Conservation (phyloP, 2,888 invertebrate genomes). For the Chaetoderma sp. region DNA sequence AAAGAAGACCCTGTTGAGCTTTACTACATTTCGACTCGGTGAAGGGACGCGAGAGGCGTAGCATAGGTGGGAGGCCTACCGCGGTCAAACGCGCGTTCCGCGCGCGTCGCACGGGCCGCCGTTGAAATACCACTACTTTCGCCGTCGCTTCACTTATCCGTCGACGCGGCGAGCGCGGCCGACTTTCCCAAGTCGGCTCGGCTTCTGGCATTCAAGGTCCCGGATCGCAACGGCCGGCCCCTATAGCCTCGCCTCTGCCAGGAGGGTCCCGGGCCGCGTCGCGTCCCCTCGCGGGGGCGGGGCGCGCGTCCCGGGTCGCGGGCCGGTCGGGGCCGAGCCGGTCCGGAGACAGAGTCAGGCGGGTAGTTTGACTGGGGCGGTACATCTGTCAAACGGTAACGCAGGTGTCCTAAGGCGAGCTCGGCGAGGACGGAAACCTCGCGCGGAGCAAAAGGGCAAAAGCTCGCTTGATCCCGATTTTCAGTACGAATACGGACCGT, state of each 20-base stretch:
- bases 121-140: slow-evolving; percentile 73
- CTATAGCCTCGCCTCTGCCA: slow-evolving; percentile 74
- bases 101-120: too few species aligned
- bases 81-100: too few species aligned
- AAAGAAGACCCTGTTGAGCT: slow-evolving; percentile 78
- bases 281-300: too few species aligned
- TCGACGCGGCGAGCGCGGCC: slow-evolving; percentile 36
- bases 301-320: slow-evolving; percentile 66
- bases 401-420: slow-evolving; percentile 75
- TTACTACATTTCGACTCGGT: slow-evolving; percentile 77
- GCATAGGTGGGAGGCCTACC: slow-evolving; percentile 73
- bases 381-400: slow-evolving; percentile 78
- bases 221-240: too few species aligned
- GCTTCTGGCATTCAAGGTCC: too few species aligned
- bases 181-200: slow-evolving; percentile 72
- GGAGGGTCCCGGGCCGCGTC: slow-evolving; percentile 66
- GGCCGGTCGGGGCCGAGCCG: slow-evolving; percentile 71
- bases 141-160: slow-evolving; percentile 40
- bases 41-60: slow-evolving; percentile 77
- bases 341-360: slow-evolving; percentile 75
- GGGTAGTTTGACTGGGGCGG: slow-evolving; percentile 79
- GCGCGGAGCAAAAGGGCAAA: slow-evolving; percentile 80
- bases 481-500: slow-evolving; percentile 77
- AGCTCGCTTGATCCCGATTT: slow-evolving; percentile 78
- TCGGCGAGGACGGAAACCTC: slow-evolving; percentile 80